A percentile compares a stretch with the other conserved stretches of the same genome.
Conservation (phyloP, 1,140 invertebrate genomes). For the Calycopis cecrops region DNA sequence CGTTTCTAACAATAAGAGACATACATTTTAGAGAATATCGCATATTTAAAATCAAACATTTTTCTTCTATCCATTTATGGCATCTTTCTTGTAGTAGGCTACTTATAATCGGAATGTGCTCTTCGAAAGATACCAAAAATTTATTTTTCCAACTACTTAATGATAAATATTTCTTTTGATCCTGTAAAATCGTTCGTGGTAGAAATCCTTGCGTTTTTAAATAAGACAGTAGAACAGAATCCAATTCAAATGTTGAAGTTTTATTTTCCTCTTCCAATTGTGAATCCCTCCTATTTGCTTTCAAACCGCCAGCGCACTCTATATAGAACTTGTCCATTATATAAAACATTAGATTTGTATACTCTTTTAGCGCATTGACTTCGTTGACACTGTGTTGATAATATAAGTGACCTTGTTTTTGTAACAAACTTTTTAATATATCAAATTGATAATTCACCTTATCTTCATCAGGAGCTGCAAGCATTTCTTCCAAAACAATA, state of each 20-base stretch:
- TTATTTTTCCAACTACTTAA: slow-evolving; percentile 52
- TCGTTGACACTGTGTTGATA: slow-evolving; percentile 41
- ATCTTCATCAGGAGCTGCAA: slow-evolving; percentile 37
- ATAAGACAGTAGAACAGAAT: too few species aligned
- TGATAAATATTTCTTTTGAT: slow-evolving; percentile 41
- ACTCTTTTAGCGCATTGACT: slow-evolving; percentile 42
- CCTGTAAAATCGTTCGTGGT: slow-evolving; percentile 40
- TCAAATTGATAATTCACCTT: slow-evolving; percentile 45
- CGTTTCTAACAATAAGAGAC: slow-evolving; percentile 43
- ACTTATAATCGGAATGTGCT: slow-evolving; percentile 35
- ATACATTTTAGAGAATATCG: slow-evolving; percentile 49
- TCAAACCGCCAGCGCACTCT: too few species aligned
- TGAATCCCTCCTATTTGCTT: too few species aligned
- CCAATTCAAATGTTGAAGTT: too few species aligned
- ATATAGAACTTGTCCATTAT: too few species aligned
- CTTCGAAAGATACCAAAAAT: slow-evolving; percentile 49
- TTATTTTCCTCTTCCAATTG: too few species aligned
- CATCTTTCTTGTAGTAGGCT: too few species aligned
- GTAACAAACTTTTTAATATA: slow-evolving; percentile 27
- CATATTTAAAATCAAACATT: slow-evolving; percentile 35
- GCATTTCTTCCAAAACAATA: slow-evolving; percentile 46
- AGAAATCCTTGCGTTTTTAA: slow-evolving; percentile 22
- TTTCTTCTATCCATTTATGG: too few species aligned
- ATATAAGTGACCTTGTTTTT: slow-evolving; percentile 37
- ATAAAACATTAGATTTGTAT: slow-evolving; percentile 23